Base-by-base conservation (phyloP, 1,140 invertebrate species). In the Drosophila sproati region DNA sequence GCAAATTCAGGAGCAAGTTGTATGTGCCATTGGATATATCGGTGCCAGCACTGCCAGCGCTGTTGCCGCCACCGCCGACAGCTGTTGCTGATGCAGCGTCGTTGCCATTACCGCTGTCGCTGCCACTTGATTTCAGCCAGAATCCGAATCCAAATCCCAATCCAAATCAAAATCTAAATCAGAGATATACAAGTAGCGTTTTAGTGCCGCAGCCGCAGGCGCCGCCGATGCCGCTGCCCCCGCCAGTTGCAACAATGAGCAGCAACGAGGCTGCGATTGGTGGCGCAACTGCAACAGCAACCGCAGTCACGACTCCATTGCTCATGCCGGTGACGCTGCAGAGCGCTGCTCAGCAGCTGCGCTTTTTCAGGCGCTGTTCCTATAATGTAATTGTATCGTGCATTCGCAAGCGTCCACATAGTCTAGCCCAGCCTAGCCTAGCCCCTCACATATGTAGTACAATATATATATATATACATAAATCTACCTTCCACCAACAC, bases 381-480 rank as follows among this genome's bases (percentile, higher is more conserved):
- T 92, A 92, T 92, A 91, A 92, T 92, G 91, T 92, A 92, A 92
- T 91, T 89, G 91, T 92, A 92, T 92, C 91, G 91, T 88, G 82
- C 79, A 92, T 81, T 89, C 86, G 74, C 72, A 89, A 88, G 81
- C 77, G 78, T 77, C 78, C 61, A 72, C 45, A 71, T 69, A 72
- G 20, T 20, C 20, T 66, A 76, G 39, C 62, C 20, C 47, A 31
- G 20, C 29, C 10, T n/a, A 6, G 29, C 43, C 56, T 37, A 43
- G 7, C 37, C 32, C 6, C 45, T 6, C 34, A 50, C 34, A 56
- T 45, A 54, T 60, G 20, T n/a, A 5, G 29, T 39, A 8, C 5
- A 8, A 39, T 43, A 12, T 31, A 35, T 37, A 41, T 41, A 41
- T 39, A 41, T 43, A 56, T 6, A 56, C 5, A 10, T 31, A 57